These are phyloP conservation scores for Ptychobarbus kaznakovi DNA, from an alignment of 2,797 vertebrate genomes.

Conservation along the genomic window DNA sequence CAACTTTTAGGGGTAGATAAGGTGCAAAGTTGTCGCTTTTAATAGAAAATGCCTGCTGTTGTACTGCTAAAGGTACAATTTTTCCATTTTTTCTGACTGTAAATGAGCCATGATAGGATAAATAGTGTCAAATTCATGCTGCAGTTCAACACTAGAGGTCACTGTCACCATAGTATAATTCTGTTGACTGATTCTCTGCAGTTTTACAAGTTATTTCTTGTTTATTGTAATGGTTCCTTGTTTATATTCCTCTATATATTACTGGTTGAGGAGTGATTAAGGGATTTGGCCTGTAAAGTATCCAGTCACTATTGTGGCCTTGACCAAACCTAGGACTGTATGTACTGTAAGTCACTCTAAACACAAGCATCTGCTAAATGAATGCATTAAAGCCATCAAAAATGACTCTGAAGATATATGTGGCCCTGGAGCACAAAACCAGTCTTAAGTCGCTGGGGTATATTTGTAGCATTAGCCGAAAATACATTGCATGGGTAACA, in stretches of 20 bases:
- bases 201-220: not conserved
- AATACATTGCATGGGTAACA: no score
- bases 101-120: not conserved
- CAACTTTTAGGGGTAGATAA: no score
- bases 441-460: no score
- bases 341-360: not conserved
- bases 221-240: not conserved
- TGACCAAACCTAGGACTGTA: not conserved
- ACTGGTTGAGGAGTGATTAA: no score
- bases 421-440: no score
- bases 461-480: no score
- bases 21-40: no score
- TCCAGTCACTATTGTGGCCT: not conserved
- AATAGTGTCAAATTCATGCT: not conserved
- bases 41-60: no score
- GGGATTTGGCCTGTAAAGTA: not conserved
- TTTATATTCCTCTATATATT: not conserved
- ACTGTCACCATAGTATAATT: not conserved
- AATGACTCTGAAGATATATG: no score
- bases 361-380: not conserved
- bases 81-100: no score
- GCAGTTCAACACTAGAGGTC: conserved; percentile 17
- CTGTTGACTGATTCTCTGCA: not conserved
- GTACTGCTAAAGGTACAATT: no score
- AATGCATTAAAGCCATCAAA: not conserved